Base-by-base conservation (phyloP, 2,888 invertebrate genomes). In the Cosmia trapezina region DNA sequence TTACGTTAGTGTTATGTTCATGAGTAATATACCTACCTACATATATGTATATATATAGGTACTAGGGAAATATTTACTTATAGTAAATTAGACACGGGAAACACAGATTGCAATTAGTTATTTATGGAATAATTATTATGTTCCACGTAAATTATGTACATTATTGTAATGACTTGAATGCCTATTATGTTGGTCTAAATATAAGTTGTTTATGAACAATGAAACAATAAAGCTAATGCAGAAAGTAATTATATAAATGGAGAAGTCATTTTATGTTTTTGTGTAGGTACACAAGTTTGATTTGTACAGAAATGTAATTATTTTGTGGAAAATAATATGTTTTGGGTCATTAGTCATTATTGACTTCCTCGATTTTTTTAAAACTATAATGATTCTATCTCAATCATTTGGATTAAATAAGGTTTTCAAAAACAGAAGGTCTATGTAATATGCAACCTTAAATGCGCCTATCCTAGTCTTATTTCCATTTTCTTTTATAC, bases 141-240 rank as follows among this genome's bases (percentile, higher is more conserved):
- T 59, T 59, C 22, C 11, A 11, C 11, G 11, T 28, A 45, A 69
- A 37, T 45, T 63, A 49, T 41, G 47, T 5, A 11, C 7, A 45
- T 59, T 33, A 47, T 9, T 37, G 45, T 70, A 37, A 54, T 22
- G 9, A 22, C 1, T 54, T 12, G 17, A 69, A 47, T 43, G 17
- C n/a, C n/a, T 17, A 33, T n/a, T n/a, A n/a, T 1, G 9, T 47
- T 4, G 22, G 14, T 28, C 19, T n/a, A 19, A 19, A 28, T 66
- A 45, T 70, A 41, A 9, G 17, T 49, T 37, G 12, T 67, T 66
- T 53, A 43, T n/a, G 57, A 49, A 73, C 37, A 72, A 60, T 73
- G n/a, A 28, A 47, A 41, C 9, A 4, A 45, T 17, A 47, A 8
- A 47, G 73, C 14, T 54, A 28, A 74, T 49, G 14, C 47, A 19